These are phyloP conservation scores for Oreortyx pictus DNA, from an alignment of 2,797 vertebrate species.

Conservation along the genomic window DNA sequence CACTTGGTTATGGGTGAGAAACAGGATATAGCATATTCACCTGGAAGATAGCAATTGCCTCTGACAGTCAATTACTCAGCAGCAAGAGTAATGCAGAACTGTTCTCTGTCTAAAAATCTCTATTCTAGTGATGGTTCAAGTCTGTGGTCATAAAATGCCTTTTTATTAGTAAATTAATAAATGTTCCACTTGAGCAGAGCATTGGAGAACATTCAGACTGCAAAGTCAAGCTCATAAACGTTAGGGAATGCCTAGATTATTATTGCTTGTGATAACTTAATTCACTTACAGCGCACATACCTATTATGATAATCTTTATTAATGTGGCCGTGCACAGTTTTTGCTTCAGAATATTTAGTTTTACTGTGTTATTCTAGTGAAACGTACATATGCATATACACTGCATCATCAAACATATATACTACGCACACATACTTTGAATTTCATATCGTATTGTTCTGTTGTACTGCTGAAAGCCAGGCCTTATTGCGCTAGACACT, in stretches of 20 bases:
- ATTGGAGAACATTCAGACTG: background rate
- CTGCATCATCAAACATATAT: background rate
- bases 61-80: background rate
- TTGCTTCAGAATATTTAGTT: background rate
- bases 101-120: background rate
- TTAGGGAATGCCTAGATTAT: background rate
- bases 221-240: background rate
- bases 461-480: background rate
- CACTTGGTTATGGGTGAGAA: background rate
- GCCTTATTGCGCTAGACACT: background rate
- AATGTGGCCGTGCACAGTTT: background rate
- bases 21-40: background rate
- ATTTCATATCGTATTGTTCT: background rate
- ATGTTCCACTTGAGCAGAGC: background rate
- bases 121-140: background rate
- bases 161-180: slow-evolving; percentile 9
- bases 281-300: background rate
- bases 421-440: background rate
- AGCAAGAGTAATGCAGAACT: background rate
- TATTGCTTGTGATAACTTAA: background rate
- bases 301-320: background rate
- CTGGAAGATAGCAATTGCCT: background rate
- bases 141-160: background rate
- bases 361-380: background rate
- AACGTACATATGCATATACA: background rate